Percentiles rank a stretch among this genome's conserved stretches.
These are phyloP conservation scores for Stramonita haemastoma DNA, from an alignment of 2,888 invertebrate species.

Conservation along the genomic window DNA sequence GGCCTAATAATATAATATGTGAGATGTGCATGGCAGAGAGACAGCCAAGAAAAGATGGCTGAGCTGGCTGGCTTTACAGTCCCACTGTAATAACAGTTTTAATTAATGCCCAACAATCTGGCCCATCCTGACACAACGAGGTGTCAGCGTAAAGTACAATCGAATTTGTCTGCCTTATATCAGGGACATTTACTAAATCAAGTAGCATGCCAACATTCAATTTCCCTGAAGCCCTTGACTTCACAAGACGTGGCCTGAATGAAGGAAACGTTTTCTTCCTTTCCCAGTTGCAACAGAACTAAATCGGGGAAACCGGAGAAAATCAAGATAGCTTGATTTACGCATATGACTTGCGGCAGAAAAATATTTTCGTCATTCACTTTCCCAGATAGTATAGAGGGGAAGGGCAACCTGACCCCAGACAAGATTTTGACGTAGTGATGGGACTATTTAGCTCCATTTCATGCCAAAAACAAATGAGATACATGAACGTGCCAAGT, in stretches of 20 bases:
- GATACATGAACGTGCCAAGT: constrained; percentile 6
- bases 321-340: constrained; percentile 12
- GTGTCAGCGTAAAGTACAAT: not conserved
- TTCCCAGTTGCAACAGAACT: not conserved
- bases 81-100: no score
- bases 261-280: not conserved
- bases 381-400: not conserved
- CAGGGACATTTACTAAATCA: not conserved
- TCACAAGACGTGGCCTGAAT: not conserved
- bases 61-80: no score
- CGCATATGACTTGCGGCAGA: not conserved
- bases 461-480: not conserved
- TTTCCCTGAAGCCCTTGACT: not conserved
- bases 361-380: not conserved
- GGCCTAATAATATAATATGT: no score
- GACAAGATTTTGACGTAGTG: not conserved
- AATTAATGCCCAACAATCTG: not conserved
- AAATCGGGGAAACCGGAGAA: not conserved
- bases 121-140: not conserved
- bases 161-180: not conserved
- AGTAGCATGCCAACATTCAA: constrained; percentile 46
- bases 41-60: no score
- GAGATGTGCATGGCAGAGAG: no score
- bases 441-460: not conserved
- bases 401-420: not conserved